Conservation (phyloP, 2,113 vertebrate genomes). For the Poeciliopsis turrubarensis region DNA sequence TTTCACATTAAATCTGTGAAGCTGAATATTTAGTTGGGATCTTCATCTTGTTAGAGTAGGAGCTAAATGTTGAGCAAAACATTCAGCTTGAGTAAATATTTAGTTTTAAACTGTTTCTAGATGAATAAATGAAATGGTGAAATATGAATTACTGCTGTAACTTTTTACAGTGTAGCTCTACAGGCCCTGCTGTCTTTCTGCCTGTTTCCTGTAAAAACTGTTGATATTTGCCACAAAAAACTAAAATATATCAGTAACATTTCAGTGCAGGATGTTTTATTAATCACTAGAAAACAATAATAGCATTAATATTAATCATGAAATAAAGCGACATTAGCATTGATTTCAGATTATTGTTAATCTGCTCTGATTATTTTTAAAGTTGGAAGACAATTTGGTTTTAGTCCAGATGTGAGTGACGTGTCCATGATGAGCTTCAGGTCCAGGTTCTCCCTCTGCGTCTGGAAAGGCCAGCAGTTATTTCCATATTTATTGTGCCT, state of each 20-base stretch:
- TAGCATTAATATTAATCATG: not conserved
- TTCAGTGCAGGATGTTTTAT: not conserved
- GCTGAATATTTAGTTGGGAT: too few relatives aligned
- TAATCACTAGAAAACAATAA: not conserved
- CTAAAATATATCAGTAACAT: too few relatives aligned
- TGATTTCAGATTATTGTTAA: not conserved
- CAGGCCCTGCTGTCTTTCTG: too few relatives aligned
- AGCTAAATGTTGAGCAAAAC: not conserved
- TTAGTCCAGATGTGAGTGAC: conserved; percentile 22
- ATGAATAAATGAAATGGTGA: too few relatives aligned
- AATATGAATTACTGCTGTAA: too few relatives aligned
- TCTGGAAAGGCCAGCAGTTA: conserved; percentile 68
- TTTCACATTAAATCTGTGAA: too few relatives aligned
- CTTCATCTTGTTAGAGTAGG: too few relatives aligned
- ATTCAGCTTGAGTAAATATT: too few relatives aligned
- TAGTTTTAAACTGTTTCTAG: too few relatives aligned
- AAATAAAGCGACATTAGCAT: not conserved
- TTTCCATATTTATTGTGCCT: conserved; percentile 75
- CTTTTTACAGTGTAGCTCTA: too few relatives aligned
- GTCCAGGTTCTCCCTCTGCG: conserved; percentile 56
- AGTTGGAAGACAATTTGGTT: not conserved
- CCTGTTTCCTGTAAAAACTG: too few relatives aligned
- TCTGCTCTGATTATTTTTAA: not conserved
- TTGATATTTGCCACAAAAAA: too few relatives aligned
- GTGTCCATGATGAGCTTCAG: conserved; percentile 30